Base-by-base conservation (phyloP, 2,113 vertebrate species). In the Sterna hirundo region DNA sequence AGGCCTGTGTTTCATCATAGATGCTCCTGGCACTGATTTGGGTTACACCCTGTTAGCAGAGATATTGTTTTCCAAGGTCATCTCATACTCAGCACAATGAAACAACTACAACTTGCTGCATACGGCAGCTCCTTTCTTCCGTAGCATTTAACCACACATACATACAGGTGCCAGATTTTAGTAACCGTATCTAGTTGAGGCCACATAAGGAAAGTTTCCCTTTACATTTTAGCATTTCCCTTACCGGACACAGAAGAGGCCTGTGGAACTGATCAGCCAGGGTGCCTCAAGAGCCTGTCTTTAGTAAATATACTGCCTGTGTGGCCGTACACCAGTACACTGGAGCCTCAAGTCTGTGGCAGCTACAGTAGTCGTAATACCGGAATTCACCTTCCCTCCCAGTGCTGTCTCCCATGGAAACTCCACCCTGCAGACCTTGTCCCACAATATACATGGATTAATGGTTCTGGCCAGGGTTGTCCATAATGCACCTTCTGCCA, bases 251-350 rank as follows among this genome's bases (percentile, higher is more conserved):
- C 29, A 49, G 51, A 86, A 75, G 38, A 58, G 6, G 13, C 26
- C 47, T 0, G 0, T 38, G 42, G 65, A 89, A 52, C 17, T 42
- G 47, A 60, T 52, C 57, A 65, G 44, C 34, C 9, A 3, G 38
- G 22, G 47, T 54, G 19, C 42, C 74, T 87, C 36, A 34, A 64
- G 57, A 82, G 60, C 36, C 54, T 3, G 3, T 44, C 47, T 64
- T 49, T 36, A 75, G 30, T 54, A 82, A 87, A 60, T 51, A 47
- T 17, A 60, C 26, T 47, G 38, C 77, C 25, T 58, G 10, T 38
- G 10, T 62, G 36, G 27, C 27, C n/a, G 23, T 40, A 19, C 16
- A 40, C 6, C 3, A 4, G 7, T 26, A 16, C 11, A 10, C 13
- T 60, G 25, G 57, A 90, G 54, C 26, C 40, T 80, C 10, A 88